Evolutionary conservation across 2,113 vertebrate genomes (phyloP), one percentile per base, ranked within the genome.

Genomic region (Eurypyga helias): DNA sequence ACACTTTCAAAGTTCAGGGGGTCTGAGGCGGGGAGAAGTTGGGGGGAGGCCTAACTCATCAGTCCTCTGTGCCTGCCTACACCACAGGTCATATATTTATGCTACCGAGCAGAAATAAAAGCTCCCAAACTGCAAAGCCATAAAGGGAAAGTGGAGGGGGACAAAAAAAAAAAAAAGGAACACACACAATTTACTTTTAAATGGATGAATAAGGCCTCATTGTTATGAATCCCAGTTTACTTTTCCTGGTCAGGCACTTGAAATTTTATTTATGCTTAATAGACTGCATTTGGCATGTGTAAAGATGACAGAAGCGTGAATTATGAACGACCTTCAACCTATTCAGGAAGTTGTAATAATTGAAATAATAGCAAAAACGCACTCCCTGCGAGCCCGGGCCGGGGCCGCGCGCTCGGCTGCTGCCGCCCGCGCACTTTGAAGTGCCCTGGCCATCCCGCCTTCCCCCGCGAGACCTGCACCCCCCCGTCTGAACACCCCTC

Each of bases 251-350:
- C 93, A 98, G 97, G 97, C 97, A 96, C 97, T 98, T 96, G 94
- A 98, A 97, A 97, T 98, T 98, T 98, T 98, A 98, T 98, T 98
- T 98, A 98, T 98, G 97, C 97, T 98, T 98, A 98, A 98, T 97
- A 97, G 97, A 97, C 96, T 98, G 93, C 93, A 89, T 98, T 98
- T 98, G 97, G 98, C 97, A 98, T 98, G 97, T 87, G 95, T 96
- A 97, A 98, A 98, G 98, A 98, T 98, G 98, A 98, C 97, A 98
- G 96, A 98, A 98, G 98, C 79, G 96, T 98, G 98, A 98, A 98
- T 98, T 98, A 98, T 98, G 98, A 98, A 97, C 57, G 97, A 98
- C 98, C 98, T 98, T 98, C 97, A 97, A 98, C 98, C 98, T 98
- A 94, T 96, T 78, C 98, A 98, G 98, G 98, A 98, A 98, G 98